These are phyloP conservation scores for Automeris io DNA, from an alignment of 2,888 invertebrate species.

Conservation along the genomic window DNA sequence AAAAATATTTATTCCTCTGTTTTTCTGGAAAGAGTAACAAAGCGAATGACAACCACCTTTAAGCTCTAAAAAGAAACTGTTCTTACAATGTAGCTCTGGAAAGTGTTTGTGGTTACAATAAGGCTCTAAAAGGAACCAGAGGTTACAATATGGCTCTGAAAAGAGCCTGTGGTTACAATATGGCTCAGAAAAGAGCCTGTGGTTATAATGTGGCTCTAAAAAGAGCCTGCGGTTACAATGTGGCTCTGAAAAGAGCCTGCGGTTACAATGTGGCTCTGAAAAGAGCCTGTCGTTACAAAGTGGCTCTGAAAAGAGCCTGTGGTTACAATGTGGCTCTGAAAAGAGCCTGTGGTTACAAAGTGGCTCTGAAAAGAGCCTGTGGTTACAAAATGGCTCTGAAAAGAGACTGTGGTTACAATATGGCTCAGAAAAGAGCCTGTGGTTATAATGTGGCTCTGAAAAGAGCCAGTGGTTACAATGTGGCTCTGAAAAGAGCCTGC, in stretches of 20 bases:
- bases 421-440: slow-evolving; percentile 12
- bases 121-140: background rate
- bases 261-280: slow-evolving; percentile 6
- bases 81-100: background rate
- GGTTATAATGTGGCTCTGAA: slow-evolving; percentile 7
- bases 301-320: slow-evolving; percentile 8
- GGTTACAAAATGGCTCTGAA: slow-evolving; percentile 7
- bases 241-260: slow-evolving; percentile 9
- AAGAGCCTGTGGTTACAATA: slow-evolving; percentile 9
- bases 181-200: slow-evolving; percentile 3
- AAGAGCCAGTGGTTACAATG: slow-evolving; percentile 7
- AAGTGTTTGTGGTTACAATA: background rate
- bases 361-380: slow-evolving; percentile 8
- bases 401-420: slow-evolving; percentile 11
- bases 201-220: slow-evolving; percentile 5
- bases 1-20: too few species aligned
- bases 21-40: too few species aligned
- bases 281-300: background rate
- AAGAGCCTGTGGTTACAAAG: slow-evolving; percentile 8
- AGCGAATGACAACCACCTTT: too few species aligned
- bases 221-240: slow-evolving; percentile 3
- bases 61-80: too few species aligned
- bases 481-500: slow-evolving; percentile 10
- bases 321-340: slow-evolving; percentile 10
- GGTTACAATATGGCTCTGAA: slow-evolving; percentile 5